Evolutionary conservation across 2,113 vertebrate genomes (phyloP), one percentile per base, ranked within the genome.

Genomic region (Calidris pygmaea): DNA sequence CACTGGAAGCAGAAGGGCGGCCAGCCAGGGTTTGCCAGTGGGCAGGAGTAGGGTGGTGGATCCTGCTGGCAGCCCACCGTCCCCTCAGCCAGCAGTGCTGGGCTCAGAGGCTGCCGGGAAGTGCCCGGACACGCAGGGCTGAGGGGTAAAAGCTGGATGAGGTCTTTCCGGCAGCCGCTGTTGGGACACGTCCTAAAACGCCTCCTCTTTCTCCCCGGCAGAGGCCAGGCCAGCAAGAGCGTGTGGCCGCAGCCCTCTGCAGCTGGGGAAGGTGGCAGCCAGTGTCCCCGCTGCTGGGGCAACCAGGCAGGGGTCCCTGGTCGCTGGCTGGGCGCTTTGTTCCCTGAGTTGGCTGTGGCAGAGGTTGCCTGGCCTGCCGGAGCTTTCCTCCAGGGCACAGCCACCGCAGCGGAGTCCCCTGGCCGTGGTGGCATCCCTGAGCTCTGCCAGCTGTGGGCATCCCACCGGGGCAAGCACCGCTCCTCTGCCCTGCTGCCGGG

Each of bases 291-390:
- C 35, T 58, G 63, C 76, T 9, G 5, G 26, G 62, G 22, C 18
- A 52, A 63, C 32, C 1, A 0, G 30, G 43, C 3, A 1, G 21
- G 47, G 7, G 15, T 53, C n/a, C 45, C 56, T 3, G 3, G 16
- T 78, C 56, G 12, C 47, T 0, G 0, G 3, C 41, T 3, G 3
- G 29, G 11, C 0, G 0, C 47, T 85, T 58, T 35, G 27, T 45
- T 66, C 14, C 65, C 15, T 3, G 3, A 8, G 10, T 24, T 3
- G 6, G n/a, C 92, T 3, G 1, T 22, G 43, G n/a, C 76, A 59
- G 58, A 59, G 24, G 50, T 43, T n/a, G 41, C n/a, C 18, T 15
- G 41, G n/a, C 23, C n/a, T 56, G 37, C 15, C 1, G 3, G 34
- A 14, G 81, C 59, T 37, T 15, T 32, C 32, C 59, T 68, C 10